Percentiles rank a stretch among this genome's conserved stretches.
These are phyloP conservation scores for Dendrolimus houi DNA, from an alignment of 2,888 invertebrate genomes.

Conservation along the genomic window DNA sequence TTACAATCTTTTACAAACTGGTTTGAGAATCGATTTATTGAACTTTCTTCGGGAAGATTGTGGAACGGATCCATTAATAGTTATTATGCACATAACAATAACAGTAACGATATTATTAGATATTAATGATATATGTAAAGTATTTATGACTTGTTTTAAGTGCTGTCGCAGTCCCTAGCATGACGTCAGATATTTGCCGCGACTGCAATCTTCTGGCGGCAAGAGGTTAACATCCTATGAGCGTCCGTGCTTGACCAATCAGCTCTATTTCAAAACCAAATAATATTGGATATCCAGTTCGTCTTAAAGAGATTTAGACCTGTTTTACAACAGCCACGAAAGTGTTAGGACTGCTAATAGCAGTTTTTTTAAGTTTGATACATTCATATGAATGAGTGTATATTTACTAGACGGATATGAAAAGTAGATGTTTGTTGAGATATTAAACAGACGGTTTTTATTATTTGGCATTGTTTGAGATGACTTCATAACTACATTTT, in stretches of 20 bases:
- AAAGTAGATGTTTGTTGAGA: too few relatives aligned
- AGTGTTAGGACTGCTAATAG: not conserved
- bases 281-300: slow-evolving; percentile 45
- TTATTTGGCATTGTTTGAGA: slow-evolving; percentile 3
- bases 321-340: slow-evolving; percentile 24
- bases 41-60: slow-evolving; percentile 5
- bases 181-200: slow-evolving; percentile 51
- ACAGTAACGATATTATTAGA: not conserved
- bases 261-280: slow-evolving; percentile 37
- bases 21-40: slow-evolving; percentile 3
- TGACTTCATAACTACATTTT: slow-evolving; percentile 5
- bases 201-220: slow-evolving; percentile 22
- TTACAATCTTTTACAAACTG: not conserved
- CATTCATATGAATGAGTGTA: too few relatives aligned
- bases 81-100: slow-evolving; percentile 2
- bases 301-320: slow-evolving; percentile 27
- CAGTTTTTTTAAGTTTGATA: too few relatives aligned
- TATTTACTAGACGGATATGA: too few relatives aligned
- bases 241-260: slow-evolving; percentile 40
- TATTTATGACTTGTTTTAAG: not conserved
- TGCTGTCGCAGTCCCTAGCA: slow-evolving; percentile 29
- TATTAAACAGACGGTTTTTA: not conserved
- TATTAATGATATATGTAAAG: not conserved
- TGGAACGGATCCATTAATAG: slow-evolving; percentile 3
- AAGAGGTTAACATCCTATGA: slow-evolving; percentile 62